Percentiles rank a stretch among this genome's conserved stretches.
These are phyloP conservation scores for Cephonodes hylas DNA, from an alignment of 2,888 invertebrate species.

Conservation along the genomic window DNA sequence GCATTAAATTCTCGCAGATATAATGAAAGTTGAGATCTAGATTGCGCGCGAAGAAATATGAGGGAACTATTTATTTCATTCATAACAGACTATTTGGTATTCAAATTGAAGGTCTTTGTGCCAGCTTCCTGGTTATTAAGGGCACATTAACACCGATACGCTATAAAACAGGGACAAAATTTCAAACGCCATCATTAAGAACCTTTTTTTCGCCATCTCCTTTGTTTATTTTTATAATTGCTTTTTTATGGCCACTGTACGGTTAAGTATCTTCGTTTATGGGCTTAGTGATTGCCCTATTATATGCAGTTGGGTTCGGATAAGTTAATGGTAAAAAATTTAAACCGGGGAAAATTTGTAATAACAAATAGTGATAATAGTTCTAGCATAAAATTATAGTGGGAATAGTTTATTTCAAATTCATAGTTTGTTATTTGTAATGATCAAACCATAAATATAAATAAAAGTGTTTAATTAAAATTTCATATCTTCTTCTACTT, in stretches of 20 bases:
- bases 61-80: slow-evolving; percentile 10
- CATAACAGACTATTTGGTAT: slow-evolving; percentile 39
- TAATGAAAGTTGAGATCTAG: slow-evolving; percentile 1
- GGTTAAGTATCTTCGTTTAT: not conserved
- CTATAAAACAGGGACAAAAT: slow-evolving; percentile 65
- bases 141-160: slow-evolving; percentile 53
- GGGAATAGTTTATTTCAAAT: no score
- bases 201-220: slow-evolving; percentile 41
- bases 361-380: no score
- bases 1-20: not conserved
- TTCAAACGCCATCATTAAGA: slow-evolving; percentile 57
- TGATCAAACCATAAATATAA: no score
- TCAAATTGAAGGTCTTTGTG: slow-evolving; percentile 35
- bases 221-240: slow-evolving; percentile 72
- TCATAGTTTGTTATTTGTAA: no score
- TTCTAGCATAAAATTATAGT: no score
- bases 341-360: no score
- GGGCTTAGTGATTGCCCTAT: not conserved
- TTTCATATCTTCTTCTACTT: no score
- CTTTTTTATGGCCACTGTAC: slow-evolving; percentile 56
- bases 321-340: no score
- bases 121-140: slow-evolving; percentile 51
- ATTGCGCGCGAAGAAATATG: slow-evolving; percentile 14
- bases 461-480: no score
- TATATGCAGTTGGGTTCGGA: no score